Conservation (phyloP, 2,113 vertebrate species). For the Corydoras maculifer region DNA sequence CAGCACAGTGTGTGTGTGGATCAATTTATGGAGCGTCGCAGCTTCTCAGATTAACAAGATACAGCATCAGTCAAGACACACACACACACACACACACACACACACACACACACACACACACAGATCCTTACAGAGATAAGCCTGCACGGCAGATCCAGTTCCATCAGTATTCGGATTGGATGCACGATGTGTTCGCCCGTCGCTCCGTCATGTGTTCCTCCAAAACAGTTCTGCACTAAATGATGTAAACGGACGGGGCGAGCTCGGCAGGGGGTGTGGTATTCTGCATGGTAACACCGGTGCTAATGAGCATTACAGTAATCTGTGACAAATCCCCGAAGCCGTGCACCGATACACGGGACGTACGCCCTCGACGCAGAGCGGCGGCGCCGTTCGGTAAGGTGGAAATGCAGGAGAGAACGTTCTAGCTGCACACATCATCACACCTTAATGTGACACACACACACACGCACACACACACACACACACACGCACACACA, state of each 20-base stretch:
- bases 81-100: constrained; percentile 31
- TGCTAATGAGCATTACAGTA: constrained; percentile 23
- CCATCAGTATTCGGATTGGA: too few species aligned
- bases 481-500: too few species aligned
- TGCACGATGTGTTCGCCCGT: background rate
- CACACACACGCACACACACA: too few species aligned
- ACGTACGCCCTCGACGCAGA: background rate
- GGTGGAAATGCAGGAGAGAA: too few species aligned
- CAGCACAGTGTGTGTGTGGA: constrained; percentile 16
- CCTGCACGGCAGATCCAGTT: constrained; percentile 1
- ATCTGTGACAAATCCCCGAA: constrained; percentile 29
- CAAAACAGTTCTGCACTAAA: constrained; percentile 1
- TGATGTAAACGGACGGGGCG: constrained; percentile 15
- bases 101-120: constrained; percentile 22
- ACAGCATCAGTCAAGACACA: constrained; percentile 14
- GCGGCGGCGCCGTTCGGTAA: too few species aligned
- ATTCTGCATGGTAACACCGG: constrained; percentile 45
- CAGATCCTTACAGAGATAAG: constrained; percentile 17
- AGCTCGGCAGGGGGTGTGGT: constrained; percentile 1
- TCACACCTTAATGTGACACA: too few species aligned
- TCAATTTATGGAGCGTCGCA: constrained; percentile 37
- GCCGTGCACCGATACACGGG: constrained; percentile 12
- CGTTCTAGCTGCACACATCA: too few species aligned
- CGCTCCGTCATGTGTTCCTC: background rate
- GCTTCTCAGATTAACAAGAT: constrained; percentile 38